Evolutionary conservation across 2,888 invertebrate species (phyloP).

Genomic region (Amiota minor): DNA sequence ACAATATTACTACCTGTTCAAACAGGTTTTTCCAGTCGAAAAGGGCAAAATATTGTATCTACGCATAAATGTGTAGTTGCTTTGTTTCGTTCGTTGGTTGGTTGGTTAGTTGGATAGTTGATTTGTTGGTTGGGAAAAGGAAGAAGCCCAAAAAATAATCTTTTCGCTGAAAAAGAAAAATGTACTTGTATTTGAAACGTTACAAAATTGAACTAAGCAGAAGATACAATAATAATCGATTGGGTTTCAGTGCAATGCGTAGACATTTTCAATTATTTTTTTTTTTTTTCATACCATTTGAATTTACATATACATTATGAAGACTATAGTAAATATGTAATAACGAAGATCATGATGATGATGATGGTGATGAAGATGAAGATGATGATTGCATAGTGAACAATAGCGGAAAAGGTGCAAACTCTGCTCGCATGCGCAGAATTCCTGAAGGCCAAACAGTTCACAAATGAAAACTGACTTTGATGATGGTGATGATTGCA

Average conservation of each 20-base stretch:
- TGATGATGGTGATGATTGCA: too few relatives aligned
- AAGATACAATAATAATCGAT: conserved; percentile 70
- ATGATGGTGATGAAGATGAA: conserved; percentile 24
- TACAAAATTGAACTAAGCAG: conserved; percentile 46
- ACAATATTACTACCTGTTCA: conserved; percentile 54
- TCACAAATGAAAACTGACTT: too few relatives aligned
- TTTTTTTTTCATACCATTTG: conserved; percentile 60
- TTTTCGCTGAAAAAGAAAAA: conserved; percentile 60
- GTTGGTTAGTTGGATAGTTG: neutral
- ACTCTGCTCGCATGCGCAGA: conserved; percentile 38
- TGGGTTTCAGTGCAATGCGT: conserved; percentile 59
- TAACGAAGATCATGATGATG: conserved; percentile 31
- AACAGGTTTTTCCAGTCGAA: conserved; percentile 61
- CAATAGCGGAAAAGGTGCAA: conserved; percentile 48
- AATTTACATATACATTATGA: conserved; percentile 50
- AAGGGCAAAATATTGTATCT: conserved; percentile 23
- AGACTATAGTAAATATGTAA: neutral
- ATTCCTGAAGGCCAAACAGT: neutral
- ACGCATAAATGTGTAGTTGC: neutral
- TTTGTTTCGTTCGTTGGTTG: too few relatives aligned
- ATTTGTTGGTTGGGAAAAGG: conserved; percentile 35
- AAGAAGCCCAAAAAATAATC: conserved; percentile 60
- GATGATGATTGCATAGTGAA: conserved; percentile 9
- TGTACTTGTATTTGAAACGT: conserved; percentile 15
- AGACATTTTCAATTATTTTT: too few relatives aligned